phyloP scores from a whole-genome alignment of 2,888 invertebrate species.

The Keiferia lycopersicella region DNA sequence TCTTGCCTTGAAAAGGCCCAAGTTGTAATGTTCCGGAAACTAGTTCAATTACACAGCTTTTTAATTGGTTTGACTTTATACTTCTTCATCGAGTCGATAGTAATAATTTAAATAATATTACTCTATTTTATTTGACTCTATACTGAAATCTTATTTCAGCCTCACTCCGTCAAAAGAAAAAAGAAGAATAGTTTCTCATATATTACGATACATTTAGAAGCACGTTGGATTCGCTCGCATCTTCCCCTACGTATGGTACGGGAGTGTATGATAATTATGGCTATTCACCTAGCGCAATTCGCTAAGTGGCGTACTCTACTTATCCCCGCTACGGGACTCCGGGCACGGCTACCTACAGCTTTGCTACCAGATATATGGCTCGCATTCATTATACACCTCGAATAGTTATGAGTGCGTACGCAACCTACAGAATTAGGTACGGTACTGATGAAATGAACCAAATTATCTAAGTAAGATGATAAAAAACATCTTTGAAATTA shows the following conservation, averaged over 20 bases:
- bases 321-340: conserved; percentile 62
- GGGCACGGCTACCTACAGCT: conserved; percentile 67
- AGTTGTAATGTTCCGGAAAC: too few relatives aligned
- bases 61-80: too few relatives aligned
- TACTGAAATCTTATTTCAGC: too few relatives aligned
- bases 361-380: conserved; percentile 66
- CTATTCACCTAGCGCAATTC: conserved; percentile 65
- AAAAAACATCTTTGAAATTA: too few relatives aligned
- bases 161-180: too few relatives aligned
- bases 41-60: too few relatives aligned
- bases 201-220: neutral
- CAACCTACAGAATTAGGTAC: neutral
- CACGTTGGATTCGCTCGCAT: neutral
- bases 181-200: too few relatives aligned
- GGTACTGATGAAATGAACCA: neutral
- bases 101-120: too few relatives aligned
- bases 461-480: neutral
- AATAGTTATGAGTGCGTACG: conserved; percentile 35
- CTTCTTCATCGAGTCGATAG: too few relatives aligned
- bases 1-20: too few relatives aligned
- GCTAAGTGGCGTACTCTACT: conserved; percentile 73
- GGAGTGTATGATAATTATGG: conserved; percentile 61
- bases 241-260: conserved; percentile 23
- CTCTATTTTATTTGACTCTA: too few relatives aligned
- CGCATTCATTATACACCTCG: conserved; percentile 60